phyloP scores from a whole-genome alignment of 2,113 vertebrate genomes.

The Amblyornis subalaris region DNA sequence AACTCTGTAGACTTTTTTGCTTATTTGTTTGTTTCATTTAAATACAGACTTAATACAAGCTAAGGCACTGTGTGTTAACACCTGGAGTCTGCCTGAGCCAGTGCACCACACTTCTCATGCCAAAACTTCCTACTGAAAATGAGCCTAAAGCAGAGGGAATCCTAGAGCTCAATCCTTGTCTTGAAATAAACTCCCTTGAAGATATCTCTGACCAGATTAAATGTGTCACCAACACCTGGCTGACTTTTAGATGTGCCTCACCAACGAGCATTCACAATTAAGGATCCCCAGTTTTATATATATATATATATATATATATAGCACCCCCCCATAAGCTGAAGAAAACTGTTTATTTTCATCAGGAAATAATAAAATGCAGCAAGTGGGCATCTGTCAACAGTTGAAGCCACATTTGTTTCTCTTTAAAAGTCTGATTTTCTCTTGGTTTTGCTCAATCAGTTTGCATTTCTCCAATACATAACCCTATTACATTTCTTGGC shows the following conservation, averaged over 20 bases:
- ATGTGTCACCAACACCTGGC: not conserved
- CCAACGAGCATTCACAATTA: not conserved
- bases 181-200: not conserved
- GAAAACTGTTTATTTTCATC: not conserved
- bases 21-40: not conserved
- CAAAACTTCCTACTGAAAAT: not conserved
- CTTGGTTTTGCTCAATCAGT: not conserved
- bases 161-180: not conserved
- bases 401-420: not conserved
- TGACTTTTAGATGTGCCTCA: not conserved
- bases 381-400: not conserved
- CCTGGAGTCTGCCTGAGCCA: not conserved
- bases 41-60: not conserved
- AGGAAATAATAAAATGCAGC: not conserved
- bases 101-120: no score
- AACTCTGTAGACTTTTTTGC: not conserved
- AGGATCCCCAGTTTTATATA: not conserved
- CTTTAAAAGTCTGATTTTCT: not conserved
- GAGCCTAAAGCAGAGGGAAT: not conserved
- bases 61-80: not conserved
- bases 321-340: not conserved
- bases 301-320: not conserved
- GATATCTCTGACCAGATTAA: not conserved
- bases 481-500: not conserved
- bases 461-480: not conserved